These are phyloP conservation scores for Eumaeus atala DNA, from an alignment of 1,140 invertebrate genomes.

Conservation along the genomic window DNA sequence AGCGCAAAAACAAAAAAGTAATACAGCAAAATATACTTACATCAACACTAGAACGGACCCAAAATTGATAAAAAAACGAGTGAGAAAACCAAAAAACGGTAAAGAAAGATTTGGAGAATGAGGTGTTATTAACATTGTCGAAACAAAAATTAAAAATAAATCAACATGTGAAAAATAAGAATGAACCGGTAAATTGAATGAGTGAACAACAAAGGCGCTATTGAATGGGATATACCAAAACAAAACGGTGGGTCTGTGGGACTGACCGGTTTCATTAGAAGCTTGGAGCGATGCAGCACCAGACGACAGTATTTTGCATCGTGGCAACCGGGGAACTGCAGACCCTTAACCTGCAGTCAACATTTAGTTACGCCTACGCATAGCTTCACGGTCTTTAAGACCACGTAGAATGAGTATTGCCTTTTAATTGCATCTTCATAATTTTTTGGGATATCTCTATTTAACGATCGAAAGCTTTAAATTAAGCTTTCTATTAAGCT, in stretches of 20 bases:
- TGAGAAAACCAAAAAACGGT: slow-evolving; percentile 7
- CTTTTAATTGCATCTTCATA: no score
- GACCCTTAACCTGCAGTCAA: slow-evolving; percentile 90
- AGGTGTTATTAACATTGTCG: slow-evolving; percentile 1
- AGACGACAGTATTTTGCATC: slow-evolving; percentile 95
- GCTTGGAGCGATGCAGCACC: slow-evolving; percentile 94
- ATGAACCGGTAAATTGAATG: slow-evolving; percentile 4
- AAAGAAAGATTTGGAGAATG: slow-evolving; percentile 1
- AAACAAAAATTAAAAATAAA: no score
- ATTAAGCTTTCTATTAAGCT: no score
- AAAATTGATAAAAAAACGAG: slow-evolving; percentile 2
- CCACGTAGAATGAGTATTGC: no score
- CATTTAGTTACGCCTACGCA: slow-evolving; percentile 47
- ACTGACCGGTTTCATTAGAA: slow-evolving; percentile 96
- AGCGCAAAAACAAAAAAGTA: slow-evolving; percentile 1
- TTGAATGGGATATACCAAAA: slow-evolving; percentile 1
- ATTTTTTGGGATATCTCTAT: no score
- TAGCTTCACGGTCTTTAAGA: no score
- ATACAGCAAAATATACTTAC: background rate
- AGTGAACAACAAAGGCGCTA: slow-evolving; percentile 1
- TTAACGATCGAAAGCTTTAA: no score
- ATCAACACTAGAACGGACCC: background rate
- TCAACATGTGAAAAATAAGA: background rate
- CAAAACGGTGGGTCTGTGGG: slow-evolving; percentile 29
- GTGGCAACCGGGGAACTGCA: slow-evolving; percentile 94